Conservation (phyloP, 2,888 invertebrate species). For the Pachymerium ferrugineum region DNA sequence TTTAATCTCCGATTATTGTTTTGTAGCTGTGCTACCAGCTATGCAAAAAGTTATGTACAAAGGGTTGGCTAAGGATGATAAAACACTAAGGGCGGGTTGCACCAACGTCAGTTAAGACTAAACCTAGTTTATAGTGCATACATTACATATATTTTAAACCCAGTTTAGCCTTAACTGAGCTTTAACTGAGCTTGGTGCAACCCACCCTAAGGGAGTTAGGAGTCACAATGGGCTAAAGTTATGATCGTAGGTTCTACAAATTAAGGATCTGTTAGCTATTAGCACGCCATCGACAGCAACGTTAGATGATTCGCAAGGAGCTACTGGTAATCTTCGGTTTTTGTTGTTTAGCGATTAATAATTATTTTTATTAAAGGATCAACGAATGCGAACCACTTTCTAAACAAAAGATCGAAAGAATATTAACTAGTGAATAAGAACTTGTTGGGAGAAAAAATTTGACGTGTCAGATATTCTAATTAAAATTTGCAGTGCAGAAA, state of each 20-base stretch:
- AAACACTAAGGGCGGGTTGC: no score
- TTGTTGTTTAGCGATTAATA: background rate
- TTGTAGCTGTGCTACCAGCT: constrained; percentile 64
- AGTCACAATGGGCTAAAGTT: constrained; percentile 73
- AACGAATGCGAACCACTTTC: constrained; percentile 49
- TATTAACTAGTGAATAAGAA: no score
- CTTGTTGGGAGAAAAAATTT: no score
- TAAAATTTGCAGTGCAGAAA: no score
- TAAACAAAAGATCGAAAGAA: constrained; percentile 53
- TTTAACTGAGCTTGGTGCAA: no score
- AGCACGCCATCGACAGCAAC: constrained; percentile 59
- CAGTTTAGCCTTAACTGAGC: no score
- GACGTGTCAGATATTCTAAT: no score
- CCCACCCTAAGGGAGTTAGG: constrained; percentile 72
- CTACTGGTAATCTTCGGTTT: constrained; percentile 37
- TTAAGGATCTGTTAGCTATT: constrained; percentile 77
- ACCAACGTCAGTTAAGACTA: no score
- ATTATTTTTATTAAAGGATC: constrained; percentile 39
- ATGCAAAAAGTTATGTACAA: constrained; percentile 87
- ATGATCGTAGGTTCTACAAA: constrained; percentile 86
- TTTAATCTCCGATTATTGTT: background rate
- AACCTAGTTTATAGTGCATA: no score
- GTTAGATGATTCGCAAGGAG: constrained; percentile 44
- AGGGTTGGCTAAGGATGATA: constrained; percentile 77
- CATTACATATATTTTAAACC: no score